Conservation (phyloP, 2,888 invertebrate genomes). For the Drosophila cracens region DNA sequence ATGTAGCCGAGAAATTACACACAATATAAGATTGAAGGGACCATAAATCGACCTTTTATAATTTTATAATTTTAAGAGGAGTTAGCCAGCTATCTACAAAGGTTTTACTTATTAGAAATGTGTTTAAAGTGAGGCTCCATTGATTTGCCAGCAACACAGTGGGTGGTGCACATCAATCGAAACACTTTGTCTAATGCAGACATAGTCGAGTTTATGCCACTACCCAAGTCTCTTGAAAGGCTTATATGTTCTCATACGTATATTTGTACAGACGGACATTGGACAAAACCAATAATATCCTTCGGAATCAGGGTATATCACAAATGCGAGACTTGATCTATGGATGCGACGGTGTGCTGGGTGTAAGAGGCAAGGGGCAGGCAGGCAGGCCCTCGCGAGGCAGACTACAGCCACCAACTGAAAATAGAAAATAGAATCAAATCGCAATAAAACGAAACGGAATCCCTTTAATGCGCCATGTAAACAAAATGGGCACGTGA, state of each 20-base stretch:
- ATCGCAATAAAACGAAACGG: conserved; percentile 75
- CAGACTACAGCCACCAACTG: conserved; percentile 43
- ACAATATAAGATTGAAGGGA: background rate
- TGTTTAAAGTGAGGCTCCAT: background rate
- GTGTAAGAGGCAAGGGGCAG: conserved; percentile 27
- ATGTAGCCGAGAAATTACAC: background rate
- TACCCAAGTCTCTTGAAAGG: background rate
- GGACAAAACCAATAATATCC: background rate
- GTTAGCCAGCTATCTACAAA: background rate
- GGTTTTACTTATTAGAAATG: background rate
- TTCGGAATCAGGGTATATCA: background rate
- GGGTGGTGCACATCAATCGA: background rate
- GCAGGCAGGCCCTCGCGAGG: conserved; percentile 24
- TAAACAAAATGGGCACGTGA: conserved; percentile 84
- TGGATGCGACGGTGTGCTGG: conserved; percentile 26
- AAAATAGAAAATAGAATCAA: conserved; percentile 71
- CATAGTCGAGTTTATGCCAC: background rate
- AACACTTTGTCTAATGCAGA: background rate
- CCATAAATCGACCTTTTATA: background rate
- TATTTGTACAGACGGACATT: background rate
- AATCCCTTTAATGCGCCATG: conserved; percentile 82
- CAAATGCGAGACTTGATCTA: conserved; percentile 56
- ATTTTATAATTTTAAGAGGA: background rate
- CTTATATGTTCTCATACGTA: background rate
- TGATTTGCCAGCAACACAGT: background rate